A percentile compares a stretch with the other conserved stretches of the same genome.
phyloP scores from a whole-genome alignment of 2,797 vertebrate genomes.

The Sarcoramphus papa region DNA sequence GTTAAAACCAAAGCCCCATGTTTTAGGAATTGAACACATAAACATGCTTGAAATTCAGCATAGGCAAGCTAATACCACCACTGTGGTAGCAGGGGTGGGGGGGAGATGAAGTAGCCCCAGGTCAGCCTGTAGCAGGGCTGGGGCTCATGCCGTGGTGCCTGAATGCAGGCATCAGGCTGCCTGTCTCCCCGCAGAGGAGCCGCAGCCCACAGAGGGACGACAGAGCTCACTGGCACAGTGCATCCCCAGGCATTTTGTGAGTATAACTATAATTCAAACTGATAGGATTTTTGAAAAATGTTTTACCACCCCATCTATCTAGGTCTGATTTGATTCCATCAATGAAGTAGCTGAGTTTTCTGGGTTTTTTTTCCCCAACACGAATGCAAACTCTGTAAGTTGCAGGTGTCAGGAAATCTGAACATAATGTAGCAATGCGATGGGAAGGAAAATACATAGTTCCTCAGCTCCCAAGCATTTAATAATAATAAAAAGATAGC shows the following conservation, averaged over 20 bases:
- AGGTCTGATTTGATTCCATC: constrained; percentile 10
- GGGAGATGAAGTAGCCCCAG: neutral
- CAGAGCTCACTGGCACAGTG: neutral
- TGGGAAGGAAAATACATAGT: neutral
- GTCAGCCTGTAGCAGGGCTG: neutral
- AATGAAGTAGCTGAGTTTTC: neutral
- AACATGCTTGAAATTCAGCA: neutral
- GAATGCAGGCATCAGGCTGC: neutral
- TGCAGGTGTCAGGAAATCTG: neutral
- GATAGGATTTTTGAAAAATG: constrained; percentile 15
- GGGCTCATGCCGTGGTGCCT: rapidly evolving
- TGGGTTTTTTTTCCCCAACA: neutral
- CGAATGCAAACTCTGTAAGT: neutral
- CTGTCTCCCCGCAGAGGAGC: neutral
- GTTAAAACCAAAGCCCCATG: neutral
- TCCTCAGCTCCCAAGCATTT: neutral
- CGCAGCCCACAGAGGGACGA: rapidly evolving
- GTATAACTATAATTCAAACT: neutral
- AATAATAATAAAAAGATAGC: neutral
- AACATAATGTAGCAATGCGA: neutral
- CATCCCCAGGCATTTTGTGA: neutral
- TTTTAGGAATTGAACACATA: neutral
- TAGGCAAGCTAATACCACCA: neutral
- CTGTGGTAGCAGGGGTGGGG: neutral
- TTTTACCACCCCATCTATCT: neutral